A percentile compares a stretch with the other conserved stretches of the same genome.
phyloP scores from a whole-genome alignment of 1,140 invertebrate genomes.

The Cydia amplana region DNA sequence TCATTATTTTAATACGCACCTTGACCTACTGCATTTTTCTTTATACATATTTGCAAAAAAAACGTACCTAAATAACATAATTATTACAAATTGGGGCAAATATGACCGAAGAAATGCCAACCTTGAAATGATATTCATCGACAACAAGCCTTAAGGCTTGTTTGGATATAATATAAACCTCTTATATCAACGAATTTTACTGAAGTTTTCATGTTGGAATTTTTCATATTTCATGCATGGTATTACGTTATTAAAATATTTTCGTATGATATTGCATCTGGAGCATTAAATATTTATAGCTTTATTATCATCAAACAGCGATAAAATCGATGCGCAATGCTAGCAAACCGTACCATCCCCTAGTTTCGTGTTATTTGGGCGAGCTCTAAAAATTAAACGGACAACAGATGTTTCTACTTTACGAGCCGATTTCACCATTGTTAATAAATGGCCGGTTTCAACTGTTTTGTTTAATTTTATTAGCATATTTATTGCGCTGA shows the following conservation, averaged over 20 bases:
- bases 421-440: slow-evolving; percentile 67
- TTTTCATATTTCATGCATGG: slow-evolving; percentile 8
- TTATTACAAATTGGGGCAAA: not conserved
- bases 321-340: slow-evolving; percentile 44
- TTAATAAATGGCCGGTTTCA: slow-evolving; percentile 35
- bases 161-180: not conserved
- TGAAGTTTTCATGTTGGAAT: not conserved
- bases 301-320: slow-evolving; percentile 40
- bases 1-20: too few species aligned
- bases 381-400: slow-evolving; percentile 64
- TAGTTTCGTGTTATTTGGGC: slow-evolving; percentile 66
- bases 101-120: not conserved
- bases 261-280: slow-evolving; percentile 1
- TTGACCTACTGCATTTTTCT: too few species aligned
- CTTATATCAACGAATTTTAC: not conserved
- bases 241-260: slow-evolving; percentile 5
- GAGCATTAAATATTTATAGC: slow-evolving; percentile 25
- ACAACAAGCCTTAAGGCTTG: not conserved
- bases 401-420: slow-evolving; percentile 70
- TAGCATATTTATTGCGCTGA: slow-evolving; percentile 20
- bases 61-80: not conserved
- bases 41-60: not conserved
- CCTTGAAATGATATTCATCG: not conserved
- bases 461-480: slow-evolving; percentile 21
- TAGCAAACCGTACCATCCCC: slow-evolving; percentile 46